A percentile compares a stretch with the other conserved stretches of the same genome.
These are phyloP conservation scores for Natator depressus DNA, from an alignment of 2,113 vertebrate species.

Conservation along the genomic window DNA sequence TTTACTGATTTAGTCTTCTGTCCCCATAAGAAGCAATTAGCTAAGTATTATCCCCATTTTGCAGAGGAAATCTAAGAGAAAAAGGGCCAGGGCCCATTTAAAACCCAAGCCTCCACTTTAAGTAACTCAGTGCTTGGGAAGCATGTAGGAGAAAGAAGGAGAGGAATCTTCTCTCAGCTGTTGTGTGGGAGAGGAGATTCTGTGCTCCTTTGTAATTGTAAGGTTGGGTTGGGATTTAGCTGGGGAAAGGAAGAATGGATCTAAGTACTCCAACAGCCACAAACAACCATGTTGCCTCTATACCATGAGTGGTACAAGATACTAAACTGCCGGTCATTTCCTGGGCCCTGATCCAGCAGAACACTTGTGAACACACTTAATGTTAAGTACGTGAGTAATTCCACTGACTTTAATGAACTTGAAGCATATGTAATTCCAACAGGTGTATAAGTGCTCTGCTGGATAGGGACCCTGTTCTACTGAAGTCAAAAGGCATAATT, in stretches of 20 bases:
- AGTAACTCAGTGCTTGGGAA: neutral
- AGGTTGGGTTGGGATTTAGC: constrained; percentile 5
- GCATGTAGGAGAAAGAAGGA: neutral
- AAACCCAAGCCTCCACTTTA: neutral
- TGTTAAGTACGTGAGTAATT: neutral
- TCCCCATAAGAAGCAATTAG: neutral
- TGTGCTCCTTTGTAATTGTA: neutral
- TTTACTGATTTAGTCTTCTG: neutral
- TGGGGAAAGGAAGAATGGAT: neutral
- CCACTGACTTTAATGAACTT: neutral
- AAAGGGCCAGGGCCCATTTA: neutral
- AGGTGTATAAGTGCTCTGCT: neutral
- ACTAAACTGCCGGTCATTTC: neutral
- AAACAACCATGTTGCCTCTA: neutral
- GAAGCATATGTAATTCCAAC: too few relatives aligned
- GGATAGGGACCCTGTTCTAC: neutral
- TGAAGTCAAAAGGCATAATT: constrained; percentile 29
- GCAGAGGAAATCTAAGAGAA: neutral
- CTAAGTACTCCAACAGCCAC: neutral
- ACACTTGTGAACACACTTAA: neutral
- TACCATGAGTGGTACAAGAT: neutral
- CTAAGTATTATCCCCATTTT: neutral
- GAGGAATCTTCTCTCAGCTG: neutral
- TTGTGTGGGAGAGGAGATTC: neutral
- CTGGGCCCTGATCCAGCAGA: neutral